phyloP scores from a whole-genome alignment of 2,113 vertebrate species.

The Pontoporia blainvillei region DNA sequence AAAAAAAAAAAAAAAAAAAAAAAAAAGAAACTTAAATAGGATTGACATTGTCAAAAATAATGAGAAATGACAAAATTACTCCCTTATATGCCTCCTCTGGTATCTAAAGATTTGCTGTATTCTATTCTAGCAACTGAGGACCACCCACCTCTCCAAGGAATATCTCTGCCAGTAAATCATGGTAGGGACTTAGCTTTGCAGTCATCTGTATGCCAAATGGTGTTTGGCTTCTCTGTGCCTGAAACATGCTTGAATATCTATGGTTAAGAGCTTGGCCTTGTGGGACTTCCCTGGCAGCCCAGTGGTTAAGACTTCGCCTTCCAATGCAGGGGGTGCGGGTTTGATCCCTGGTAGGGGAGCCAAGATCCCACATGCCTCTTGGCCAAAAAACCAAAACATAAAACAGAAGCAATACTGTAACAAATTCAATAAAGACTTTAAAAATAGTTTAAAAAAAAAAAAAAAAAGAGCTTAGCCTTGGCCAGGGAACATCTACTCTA shows the following conservation, averaged over 20 bases:
- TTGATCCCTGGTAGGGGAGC: too few relatives aligned
- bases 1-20: too few relatives aligned
- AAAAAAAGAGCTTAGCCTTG: not conserved
- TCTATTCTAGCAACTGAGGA: not conserved
- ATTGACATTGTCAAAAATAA: slow-evolving; percentile 12
- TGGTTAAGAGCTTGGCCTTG: not conserved
- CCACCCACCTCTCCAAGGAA: not conserved
- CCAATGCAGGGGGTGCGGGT: too few relatives aligned
- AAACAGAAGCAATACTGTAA: too few relatives aligned
- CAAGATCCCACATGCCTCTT: too few relatives aligned
- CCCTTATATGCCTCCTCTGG: not conserved
- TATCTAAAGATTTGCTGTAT: not conserved
- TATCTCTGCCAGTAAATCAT: not conserved
- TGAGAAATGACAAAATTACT: not conserved
- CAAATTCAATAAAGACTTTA: too few relatives aligned
- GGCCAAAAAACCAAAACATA: too few relatives aligned
- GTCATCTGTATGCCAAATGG: not conserved
- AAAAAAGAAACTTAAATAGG: not conserved
- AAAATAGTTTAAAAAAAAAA: too few relatives aligned
- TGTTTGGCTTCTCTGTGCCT: not conserved
- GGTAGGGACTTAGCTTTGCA: not conserved
- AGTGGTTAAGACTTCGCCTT: too few relatives aligned
- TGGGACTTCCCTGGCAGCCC: too few relatives aligned
- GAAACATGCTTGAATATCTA: not conserved
- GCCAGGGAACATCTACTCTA: not conserved